Conservation (phyloP, 1,140 invertebrate species). For the Drosophila novamexicana region DNA sequence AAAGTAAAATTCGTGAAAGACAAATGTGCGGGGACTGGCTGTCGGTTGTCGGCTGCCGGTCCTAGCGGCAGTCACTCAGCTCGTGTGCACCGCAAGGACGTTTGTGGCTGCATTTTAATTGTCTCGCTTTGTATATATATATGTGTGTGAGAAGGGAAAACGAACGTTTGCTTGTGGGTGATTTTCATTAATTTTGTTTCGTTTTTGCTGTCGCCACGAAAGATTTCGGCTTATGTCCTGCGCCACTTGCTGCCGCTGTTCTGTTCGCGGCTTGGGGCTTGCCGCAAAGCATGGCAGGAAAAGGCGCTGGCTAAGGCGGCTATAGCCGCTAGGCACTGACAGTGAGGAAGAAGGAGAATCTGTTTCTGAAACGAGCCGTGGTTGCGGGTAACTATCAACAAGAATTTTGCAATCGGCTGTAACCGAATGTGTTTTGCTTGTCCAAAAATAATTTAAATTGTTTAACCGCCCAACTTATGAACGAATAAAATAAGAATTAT, state of each 20-base stretch:
- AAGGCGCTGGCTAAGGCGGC: constrained; percentile 60
- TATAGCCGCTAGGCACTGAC: constrained; percentile 57
- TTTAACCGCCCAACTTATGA: no score
- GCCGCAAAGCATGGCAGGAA: constrained; percentile 71
- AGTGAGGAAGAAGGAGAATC: constrained; percentile 20
- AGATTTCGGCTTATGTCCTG: constrained; percentile 75
- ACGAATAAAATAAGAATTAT: no score
- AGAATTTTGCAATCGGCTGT: constrained; percentile 1
- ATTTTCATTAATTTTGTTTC: constrained; percentile 81
- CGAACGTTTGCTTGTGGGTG: constrained; percentile 38
- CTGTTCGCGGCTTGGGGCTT: constrained; percentile 66
- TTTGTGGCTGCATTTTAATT: constrained; percentile 80
- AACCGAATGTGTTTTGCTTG: not conserved
- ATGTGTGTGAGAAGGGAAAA: not conserved
- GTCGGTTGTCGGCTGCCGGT: not conserved
- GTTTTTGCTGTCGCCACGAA: constrained; percentile 67
- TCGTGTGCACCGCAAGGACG: constrained; percentile 65
- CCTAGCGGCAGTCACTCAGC: constrained; percentile 60
- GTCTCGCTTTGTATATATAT: constrained; percentile 50
- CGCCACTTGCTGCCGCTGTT: constrained; percentile 17
- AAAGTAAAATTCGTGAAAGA: constrained; percentile 81
- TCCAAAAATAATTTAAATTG: not conserved
- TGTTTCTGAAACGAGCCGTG: not conserved
- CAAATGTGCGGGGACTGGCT: constrained; percentile 61
- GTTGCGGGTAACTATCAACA: no score